Base-by-base conservation (phyloP, 1,140 invertebrate genomes). In the Leptopilina boulardi region DNA sequence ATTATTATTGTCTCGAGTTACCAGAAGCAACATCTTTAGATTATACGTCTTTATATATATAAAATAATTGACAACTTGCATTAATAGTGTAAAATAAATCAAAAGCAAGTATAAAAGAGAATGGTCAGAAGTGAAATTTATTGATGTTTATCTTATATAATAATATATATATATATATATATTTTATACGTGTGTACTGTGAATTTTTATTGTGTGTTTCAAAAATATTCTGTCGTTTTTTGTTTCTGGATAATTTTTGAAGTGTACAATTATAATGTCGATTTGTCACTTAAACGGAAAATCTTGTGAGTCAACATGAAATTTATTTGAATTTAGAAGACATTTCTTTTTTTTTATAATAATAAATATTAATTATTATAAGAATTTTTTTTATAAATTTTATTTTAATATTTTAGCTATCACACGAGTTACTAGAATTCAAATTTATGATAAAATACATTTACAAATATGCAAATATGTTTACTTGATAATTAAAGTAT, bases 1-100 rank as follows among this genome's bases (percentile, higher is more conserved):
- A 66, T n/a, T n/a, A n/a, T n/a, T n/a, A 66, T 66, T 66, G 23
- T 66, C 59, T 66, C 59, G 59, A 66, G 59, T 66, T 66, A 66
- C 59, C 59, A 66, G 59, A 66, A 23, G 56, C 56, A 66, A 66
- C 56, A 66, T 66, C 56, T 66, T 59, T 59, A 59, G 13, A 66
- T 66, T 8, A 8, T 30, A 66, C 10, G 59, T 66, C 26, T 30
- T 23, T 23, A 66, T 26, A 21, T 2, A 34, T 6, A 34, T 34
- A 15, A n/a, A n/a, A 66, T 66, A 66, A 66, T 66, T 66, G 26
- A 26, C 23, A n/a, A 30, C 59, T 66, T 30, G 59, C 18, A n/a
- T 30, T 30, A 66, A 66, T 66, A 66, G 59, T 66, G 59, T 66
- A 23, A 30, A 51, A 66, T 23, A 23, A 66, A 30, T 66, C 23